These are phyloP conservation scores for Nothoprocta perdicaria DNA, from an alignment of 2,113 vertebrate genomes.

Conservation along the genomic window DNA sequence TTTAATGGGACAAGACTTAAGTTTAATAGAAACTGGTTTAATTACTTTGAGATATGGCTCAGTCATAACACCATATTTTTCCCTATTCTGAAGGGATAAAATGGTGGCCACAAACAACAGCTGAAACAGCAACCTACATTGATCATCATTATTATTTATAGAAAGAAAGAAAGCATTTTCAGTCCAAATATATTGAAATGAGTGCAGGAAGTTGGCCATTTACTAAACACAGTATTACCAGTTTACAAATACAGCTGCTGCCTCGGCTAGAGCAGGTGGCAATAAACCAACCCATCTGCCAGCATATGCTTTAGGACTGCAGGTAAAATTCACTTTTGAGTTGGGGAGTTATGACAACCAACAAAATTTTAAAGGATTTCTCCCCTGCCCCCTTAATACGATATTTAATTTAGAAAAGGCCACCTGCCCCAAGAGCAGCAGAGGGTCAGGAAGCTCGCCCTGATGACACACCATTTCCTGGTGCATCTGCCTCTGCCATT, in stretches of 20 bases:
- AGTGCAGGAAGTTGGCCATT: not conserved
- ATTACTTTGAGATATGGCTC: conserved; percentile 47
- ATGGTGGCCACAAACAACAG: not conserved
- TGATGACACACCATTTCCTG: not conserved
- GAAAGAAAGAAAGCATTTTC: conserved; percentile 16
- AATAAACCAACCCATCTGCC: conserved; percentile 49
- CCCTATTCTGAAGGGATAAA: not conserved
- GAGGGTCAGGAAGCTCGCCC: not conserved
- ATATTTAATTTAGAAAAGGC: not conserved
- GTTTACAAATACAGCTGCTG: conserved; percentile 41
- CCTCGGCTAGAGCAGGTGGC: conserved; percentile 40
- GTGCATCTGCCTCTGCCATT: not conserved
- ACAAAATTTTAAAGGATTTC: not conserved
- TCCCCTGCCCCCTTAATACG: not conserved
- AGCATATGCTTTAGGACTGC: not conserved
- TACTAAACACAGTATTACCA: conserved; percentile 22
- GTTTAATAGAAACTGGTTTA: conserved; percentile 64
- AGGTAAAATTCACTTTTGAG: conserved; percentile 26
- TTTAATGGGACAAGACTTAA: conserved; percentile 43
- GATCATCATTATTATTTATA: conserved; percentile 4
- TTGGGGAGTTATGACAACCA: not conserved
- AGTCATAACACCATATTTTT: not conserved
- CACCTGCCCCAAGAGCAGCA: not conserved
- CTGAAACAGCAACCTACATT: not conserved
- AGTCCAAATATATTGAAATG: not conserved